These are phyloP conservation scores for Molossus molossus DNA, from an alignment of 2,797 vertebrate genomes.

Conservation along the genomic window DNA sequence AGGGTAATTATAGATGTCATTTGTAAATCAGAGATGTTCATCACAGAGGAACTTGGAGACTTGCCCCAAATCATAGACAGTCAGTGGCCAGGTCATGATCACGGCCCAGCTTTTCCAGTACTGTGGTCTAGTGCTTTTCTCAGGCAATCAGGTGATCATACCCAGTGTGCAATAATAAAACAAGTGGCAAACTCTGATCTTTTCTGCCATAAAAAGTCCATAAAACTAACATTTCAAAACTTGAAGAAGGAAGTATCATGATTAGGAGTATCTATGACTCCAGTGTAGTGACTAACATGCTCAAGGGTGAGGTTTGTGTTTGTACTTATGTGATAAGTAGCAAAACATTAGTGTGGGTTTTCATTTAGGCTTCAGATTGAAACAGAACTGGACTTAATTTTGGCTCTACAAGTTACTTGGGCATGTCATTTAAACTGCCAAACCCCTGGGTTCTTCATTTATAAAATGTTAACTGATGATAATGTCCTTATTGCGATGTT, in stretches of 20 bases:
- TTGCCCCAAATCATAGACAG: constrained; percentile 8
- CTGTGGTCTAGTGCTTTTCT: neutral
- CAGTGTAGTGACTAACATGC: neutral
- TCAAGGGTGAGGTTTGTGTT: neutral
- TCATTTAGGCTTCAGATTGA: neutral
- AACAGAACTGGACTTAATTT: neutral
- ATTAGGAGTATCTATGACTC: neutral
- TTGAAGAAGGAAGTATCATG: neutral
- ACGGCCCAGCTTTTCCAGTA: neutral
- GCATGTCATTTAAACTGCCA: neutral
- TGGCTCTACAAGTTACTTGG: neutral
- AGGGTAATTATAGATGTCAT: constrained; percentile 37
- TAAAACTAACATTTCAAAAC: neutral
- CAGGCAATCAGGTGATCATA: neutral
- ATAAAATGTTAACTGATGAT: neutral
- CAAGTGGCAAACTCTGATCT: neutral
- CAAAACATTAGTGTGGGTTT: neutral
- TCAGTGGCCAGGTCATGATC: neutral
- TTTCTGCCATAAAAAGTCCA: neutral
- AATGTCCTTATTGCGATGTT: neutral
- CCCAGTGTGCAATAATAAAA: neutral
- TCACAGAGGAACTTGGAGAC: neutral
- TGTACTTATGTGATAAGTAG: neutral
- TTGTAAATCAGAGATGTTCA: constrained; percentile 37
- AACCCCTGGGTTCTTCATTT: neutral